A percentile compares a stretch with the other conserved stretches of the same genome.
Conservation (phyloP, 2,797 vertebrate species). For the Brotula barbata region DNA sequence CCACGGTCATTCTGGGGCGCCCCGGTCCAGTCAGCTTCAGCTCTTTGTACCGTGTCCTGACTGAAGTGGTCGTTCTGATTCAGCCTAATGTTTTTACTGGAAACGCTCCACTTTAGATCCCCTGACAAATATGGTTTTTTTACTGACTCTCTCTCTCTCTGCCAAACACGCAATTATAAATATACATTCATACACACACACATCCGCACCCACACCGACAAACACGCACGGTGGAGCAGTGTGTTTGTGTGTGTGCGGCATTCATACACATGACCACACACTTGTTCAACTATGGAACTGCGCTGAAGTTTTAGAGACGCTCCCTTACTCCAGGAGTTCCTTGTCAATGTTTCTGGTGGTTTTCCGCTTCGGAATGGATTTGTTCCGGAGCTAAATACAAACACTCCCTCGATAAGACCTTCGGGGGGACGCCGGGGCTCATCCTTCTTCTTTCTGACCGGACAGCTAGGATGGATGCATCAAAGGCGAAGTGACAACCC, state of each 20-base stretch:
- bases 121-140: slow-evolving; percentile 62
- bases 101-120: slow-evolving; percentile 61
- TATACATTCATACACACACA: slow-evolving; percentile 53
- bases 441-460: neutral
- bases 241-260: slow-evolving; percentile 19
- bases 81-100: slow-evolving; percentile 64
- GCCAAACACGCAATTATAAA: slow-evolving; percentile 71
- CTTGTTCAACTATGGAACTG: slow-evolving; percentile 46
- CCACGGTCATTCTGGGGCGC: no score
- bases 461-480: slow-evolving; percentile 8
- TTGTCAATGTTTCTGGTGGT: slow-evolving; percentile 61
- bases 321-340: slow-evolving; percentile 57
- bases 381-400: slow-evolving; percentile 60
- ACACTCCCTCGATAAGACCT: slow-evolving; percentile 34
- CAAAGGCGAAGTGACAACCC: slow-evolving; percentile 3
- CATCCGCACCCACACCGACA: slow-evolving; percentile 10
- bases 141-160: slow-evolving; percentile 20
- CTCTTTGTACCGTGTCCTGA: neutral
- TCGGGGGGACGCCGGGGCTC: slow-evolving; percentile 22
- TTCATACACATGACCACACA: slow-evolving; percentile 57
- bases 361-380: slow-evolving; percentile 69
- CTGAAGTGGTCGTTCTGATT: slow-evolving; percentile 65
- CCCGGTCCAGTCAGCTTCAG: no score
- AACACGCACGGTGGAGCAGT: slow-evolving; percentile 17
- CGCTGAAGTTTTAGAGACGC: slow-evolving; percentile 51